Conservation (phyloP, 2,888 invertebrate species). For the Perdita meconis region DNA sequence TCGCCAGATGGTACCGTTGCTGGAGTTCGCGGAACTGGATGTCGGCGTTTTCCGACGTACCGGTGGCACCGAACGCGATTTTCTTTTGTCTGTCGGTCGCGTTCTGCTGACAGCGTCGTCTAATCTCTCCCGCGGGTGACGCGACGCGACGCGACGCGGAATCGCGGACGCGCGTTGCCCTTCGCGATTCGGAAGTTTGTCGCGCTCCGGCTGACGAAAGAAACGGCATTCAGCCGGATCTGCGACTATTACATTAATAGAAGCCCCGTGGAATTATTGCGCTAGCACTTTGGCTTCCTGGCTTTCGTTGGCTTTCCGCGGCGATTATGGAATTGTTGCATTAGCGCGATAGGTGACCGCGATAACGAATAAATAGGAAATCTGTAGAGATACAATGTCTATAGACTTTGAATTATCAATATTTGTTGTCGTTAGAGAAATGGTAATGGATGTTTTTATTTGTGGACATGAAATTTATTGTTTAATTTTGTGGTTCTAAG, state of each 20-base stretch:
- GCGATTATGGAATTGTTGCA: conserved; percentile 1
- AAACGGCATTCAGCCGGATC: conserved; percentile 46
- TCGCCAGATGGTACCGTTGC: conserved; percentile 21
- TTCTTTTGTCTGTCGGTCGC: conserved; percentile 70
- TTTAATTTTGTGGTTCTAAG: too few relatives aligned
- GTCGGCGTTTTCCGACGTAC: conserved; percentile 25
- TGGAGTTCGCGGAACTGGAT: conserved; percentile 12
- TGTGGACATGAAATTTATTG: too few relatives aligned
- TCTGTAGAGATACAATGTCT: background rate
- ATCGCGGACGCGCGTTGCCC: conserved; percentile 12
- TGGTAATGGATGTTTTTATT: too few relatives aligned
- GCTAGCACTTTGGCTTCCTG: conserved; percentile 15
- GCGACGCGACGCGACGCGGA: conserved; percentile 40
- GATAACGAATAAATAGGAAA: too few relatives aligned
- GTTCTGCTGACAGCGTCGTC: conserved; percentile 67
- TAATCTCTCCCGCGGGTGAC: conserved; percentile 58
- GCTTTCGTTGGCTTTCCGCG: conserved; percentile 4
- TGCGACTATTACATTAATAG: conserved; percentile 61
- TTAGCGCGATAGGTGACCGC: background rate
- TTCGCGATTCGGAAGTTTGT: conserved; percentile 44
- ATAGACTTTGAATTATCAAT: too few relatives aligned
- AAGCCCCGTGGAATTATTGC: conserved; percentile 34
- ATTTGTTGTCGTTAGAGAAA: too few relatives aligned
- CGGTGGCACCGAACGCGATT: conserved; percentile 58
- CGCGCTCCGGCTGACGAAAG: conserved; percentile 65